Base-by-base conservation (phyloP, 35 echinoderm and acorn worm species). In the Ophiothrix spiculata region DNA sequence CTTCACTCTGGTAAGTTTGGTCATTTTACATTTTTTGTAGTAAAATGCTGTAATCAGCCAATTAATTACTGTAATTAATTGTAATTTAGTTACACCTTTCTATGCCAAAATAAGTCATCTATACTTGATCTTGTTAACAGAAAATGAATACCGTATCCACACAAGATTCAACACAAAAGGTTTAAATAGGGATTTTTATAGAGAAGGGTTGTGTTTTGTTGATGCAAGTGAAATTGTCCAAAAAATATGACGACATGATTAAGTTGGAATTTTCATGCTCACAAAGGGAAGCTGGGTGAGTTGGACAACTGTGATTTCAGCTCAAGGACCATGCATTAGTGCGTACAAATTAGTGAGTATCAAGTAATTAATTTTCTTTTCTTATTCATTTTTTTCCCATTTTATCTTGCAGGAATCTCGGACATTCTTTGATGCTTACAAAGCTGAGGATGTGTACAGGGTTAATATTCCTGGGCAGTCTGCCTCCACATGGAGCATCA, bases 401-500 rank as follows among this genome's bases (percentile, higher is more conserved):
- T 84, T 84, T 1, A 1, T 19, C 10, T 23, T 19, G 32, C 77
- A 99, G 96, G 75, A 81, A n/a, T 85, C 92, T 16, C 77, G 89
- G 32, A 81, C 96, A 88, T 99, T 99, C 84, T 80, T 94, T 16
- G 83, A 79, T 1, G 39, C 37, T 11, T 99, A 94, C 79, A 81
- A 86, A 54, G 64, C 63, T 31, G 96, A 94, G 33, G 96, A 99
- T 64, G 56, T 99, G n/a, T 56, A 89, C 10, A 79, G 56, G 42
- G 84, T 91, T 4, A 88, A 37, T 1, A 91, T 91, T 40, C 81
- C 49, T 56, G 92, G 96, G 1, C 75, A 83, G 8, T 99, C 96
- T 0, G 74, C 92, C 33, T 77, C 82, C 0, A 91, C 89, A 4
- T 99, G 96, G 96, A 86, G 91, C 32, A 90, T 99, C 80, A 99